Percentiles rank a stretch among this genome's conserved stretches.
Conservation (phyloP, 2,113 vertebrate species). For the Peromyscus californicus region DNA sequence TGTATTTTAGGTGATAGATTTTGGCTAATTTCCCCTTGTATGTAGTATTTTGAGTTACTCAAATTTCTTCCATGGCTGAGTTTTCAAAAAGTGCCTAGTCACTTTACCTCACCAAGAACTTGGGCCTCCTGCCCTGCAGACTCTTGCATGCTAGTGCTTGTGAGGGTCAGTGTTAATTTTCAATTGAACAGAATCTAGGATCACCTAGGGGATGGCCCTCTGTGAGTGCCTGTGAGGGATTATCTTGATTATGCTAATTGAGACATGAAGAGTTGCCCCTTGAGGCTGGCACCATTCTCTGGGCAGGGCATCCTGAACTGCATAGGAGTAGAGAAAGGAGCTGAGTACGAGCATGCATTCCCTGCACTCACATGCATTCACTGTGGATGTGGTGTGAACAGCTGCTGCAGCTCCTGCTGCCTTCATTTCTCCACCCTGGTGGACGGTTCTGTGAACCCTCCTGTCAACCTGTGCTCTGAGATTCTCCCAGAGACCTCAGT, state of each 20-base stretch:
- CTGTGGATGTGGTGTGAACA: neutral
- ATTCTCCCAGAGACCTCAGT: neutral
- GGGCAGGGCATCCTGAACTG: neutral
- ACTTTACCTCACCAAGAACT: neutral
- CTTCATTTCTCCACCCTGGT: neutral
- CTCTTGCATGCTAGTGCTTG: neutral
- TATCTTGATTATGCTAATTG: neutral
- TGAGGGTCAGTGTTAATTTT: neutral
- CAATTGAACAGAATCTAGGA: neutral
- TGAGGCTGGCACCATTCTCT: neutral
- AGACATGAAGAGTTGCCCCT: neutral
- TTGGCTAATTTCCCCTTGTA: neutral
- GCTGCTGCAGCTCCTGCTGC: neutral
- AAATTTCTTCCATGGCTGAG: neutral
- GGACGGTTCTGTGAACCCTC: neutral
- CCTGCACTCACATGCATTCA: neutral
- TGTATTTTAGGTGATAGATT: neutral
- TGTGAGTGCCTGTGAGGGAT: neutral
- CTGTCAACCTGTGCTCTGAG: neutral
- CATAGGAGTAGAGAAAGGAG: neutral
- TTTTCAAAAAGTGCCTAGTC: neutral
- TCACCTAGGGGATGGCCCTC: neutral
- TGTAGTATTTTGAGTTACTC: neutral
- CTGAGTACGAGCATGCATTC: neutral
- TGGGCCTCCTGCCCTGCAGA: neutral